Conservation (phyloP, 2,888 invertebrate genomes). For the Cryptocephalus primarius region DNA sequence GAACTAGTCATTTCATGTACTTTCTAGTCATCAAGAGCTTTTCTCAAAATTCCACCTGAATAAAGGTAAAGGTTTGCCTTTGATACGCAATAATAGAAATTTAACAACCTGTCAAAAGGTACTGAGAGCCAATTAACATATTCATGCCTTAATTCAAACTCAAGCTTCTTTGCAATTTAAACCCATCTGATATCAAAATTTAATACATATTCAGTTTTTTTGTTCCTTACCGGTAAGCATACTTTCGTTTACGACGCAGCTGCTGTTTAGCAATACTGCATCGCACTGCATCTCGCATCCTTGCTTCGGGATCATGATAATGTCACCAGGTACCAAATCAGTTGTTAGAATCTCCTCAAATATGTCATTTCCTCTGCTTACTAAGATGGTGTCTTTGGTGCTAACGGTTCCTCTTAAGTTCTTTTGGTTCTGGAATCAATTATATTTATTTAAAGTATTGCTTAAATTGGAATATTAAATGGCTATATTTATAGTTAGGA, state of each 20-base stretch:
- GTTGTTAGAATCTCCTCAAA: slow-evolving; percentile 55
- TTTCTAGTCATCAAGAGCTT: too few relatives aligned
- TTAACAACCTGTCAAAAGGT: too few relatives aligned
- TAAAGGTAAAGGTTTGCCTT: too few relatives aligned
- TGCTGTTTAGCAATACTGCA: slow-evolving; percentile 74
- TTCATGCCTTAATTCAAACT: background rate
- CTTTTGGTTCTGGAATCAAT: slow-evolving; percentile 63
- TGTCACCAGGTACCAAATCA: slow-evolving; percentile 78
- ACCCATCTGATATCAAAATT: too few relatives aligned
- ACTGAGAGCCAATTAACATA: too few relatives aligned
- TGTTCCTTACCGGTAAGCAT: slow-evolving; percentile 83
- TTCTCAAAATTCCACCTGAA: too few relatives aligned
- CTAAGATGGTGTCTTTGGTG: slow-evolving; percentile 52
- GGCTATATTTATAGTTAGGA: background rate
- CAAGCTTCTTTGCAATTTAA: too few relatives aligned
- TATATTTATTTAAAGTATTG: background rate
- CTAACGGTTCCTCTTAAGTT: slow-evolving; percentile 82
- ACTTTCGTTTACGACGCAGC: slow-evolving; percentile 87
- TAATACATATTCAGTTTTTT: background rate
- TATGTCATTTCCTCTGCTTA: slow-evolving; percentile 41
- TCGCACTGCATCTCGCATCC: slow-evolving; percentile 89
- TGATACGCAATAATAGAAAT: too few relatives aligned
- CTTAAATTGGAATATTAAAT: background rate
- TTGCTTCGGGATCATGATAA: slow-evolving; percentile 68
- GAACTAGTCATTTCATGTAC: too few relatives aligned